A percentile compares a stretch with the other conserved stretches of the same genome.
Conservation (phyloP, 2,797 vertebrate species). For the Syndactyla subalaris region DNA sequence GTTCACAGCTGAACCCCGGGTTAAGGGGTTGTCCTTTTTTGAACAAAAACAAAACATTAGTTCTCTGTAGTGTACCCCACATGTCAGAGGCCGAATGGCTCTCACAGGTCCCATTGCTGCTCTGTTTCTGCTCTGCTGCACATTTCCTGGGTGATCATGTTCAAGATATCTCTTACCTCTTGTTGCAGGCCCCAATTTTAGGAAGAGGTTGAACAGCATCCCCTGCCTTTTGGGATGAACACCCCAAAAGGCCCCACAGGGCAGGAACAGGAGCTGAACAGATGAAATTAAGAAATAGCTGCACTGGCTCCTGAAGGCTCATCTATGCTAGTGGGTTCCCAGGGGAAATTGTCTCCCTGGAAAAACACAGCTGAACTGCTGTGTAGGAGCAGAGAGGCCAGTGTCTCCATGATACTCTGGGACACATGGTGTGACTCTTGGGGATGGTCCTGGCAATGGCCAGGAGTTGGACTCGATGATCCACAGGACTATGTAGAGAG, state of each 20-base stretch:
- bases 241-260: background rate
- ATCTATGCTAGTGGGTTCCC: background rate
- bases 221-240: background rate
- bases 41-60: background rate
- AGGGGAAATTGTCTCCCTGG: background rate
- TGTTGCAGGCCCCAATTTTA: background rate
- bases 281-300: background rate
- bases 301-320: background rate
- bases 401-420: background rate
- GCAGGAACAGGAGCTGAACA: background rate
- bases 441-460: background rate
- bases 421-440: background rate
- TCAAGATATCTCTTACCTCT: background rate
- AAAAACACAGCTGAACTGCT: background rate
- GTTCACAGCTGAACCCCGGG: background rate
- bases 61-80: background rate
- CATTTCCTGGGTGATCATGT: background rate
- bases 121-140: background rate
- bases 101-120: background rate
- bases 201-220: background rate
- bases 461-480: background rate
- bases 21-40: background rate
- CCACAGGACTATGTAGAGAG: background rate
- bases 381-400: accelerated
- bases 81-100: background rate